Base-by-base conservation (phyloP, 2,113 vertebrate genomes). In the Zapus hudsonius region DNA sequence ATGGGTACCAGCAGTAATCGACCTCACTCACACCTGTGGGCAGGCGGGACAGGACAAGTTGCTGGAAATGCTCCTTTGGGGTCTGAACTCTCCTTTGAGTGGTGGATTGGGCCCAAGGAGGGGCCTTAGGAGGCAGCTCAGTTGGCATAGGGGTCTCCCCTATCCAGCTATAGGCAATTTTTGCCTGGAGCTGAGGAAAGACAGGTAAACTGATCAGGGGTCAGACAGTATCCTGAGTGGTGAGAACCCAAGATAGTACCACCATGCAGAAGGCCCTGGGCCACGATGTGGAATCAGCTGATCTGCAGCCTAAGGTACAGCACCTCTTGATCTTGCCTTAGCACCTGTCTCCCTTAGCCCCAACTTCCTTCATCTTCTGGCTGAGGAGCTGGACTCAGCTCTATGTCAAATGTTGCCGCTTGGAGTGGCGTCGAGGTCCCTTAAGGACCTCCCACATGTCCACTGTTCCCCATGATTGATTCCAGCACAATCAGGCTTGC, bases 21-120 rank as follows among this genome's bases (percentile, higher is more conserved):
- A 98, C 98, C 97, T 99, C 99, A 31, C 98, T 98, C 98, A 99
- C 99, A 16, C 99, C 99, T 99, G 96, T 0, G 64, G 64, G 81
- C 61, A 86, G 76, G 85, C 20, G 0, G 22, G 79, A 7, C n/a
- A 8, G 22, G 52, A 52, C 52, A 52, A 17, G 55, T 1, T n/a
- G 57, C 55, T n/a, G 22, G 70, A 63, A 61, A 23, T 33, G 7
- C 11, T 63, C 5, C 74, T 80, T 66, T 36, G 10, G 29, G 27
- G 17, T 59, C 33, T 59, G 38, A 33, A 81, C 75, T 40, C 69
- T 59, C 61, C 57, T 31, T 7, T 19, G 63, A 42, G 63, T 59
- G 42, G 36, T 1, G 16, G 88, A n/a, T 52, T 87, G 55, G 36
- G 29, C 33, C 61, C 55, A 10, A 33, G 42, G 66, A 79, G 36